Percentiles rank a stretch among this genome's conserved stretches.
phyloP scores from a whole-genome alignment of 2,113 vertebrate species.

The Oenanthe oenanthe region DNA sequence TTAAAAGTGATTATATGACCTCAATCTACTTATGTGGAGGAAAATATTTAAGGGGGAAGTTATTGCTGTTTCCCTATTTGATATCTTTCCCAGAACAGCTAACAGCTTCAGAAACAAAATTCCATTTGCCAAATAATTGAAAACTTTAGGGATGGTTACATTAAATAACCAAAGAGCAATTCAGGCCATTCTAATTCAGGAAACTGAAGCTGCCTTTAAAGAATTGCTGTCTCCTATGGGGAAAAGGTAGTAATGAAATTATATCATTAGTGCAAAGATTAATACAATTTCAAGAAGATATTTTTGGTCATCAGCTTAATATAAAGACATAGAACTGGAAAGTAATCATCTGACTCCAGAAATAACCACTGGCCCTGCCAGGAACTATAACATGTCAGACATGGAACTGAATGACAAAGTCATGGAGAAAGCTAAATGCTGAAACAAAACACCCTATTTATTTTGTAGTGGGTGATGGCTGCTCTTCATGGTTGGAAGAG shows the following conservation, averaged over 20 bases:
- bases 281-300: conserved; percentile 21
- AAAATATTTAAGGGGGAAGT: not conserved
- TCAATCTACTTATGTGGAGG: not conserved
- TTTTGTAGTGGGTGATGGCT: not conserved
- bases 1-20: not conserved
- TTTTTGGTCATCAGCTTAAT: not conserved
- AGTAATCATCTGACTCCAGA: not conserved
- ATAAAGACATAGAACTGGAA: not conserved
- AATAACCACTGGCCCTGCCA: not conserved
- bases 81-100: not conserved
- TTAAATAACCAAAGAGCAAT: conserved; percentile 1
- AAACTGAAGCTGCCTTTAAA: not conserved
- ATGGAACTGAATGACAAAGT: not conserved
- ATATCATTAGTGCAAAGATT: conserved; percentile 23
- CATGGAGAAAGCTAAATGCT: not conserved
- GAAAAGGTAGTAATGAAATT: not conserved
- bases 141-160: not conserved
- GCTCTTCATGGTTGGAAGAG: not conserved
- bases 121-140: not conserved
- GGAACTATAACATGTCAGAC: not conserved
- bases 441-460: fast-evolving
- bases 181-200: not conserved
- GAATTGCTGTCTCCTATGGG: not conserved
- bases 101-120: not conserved
- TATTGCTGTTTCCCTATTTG: not conserved